Evolutionary conservation across 2,888 invertebrate species (phyloP).

Genomic region (Dasypolia templi): DNA sequence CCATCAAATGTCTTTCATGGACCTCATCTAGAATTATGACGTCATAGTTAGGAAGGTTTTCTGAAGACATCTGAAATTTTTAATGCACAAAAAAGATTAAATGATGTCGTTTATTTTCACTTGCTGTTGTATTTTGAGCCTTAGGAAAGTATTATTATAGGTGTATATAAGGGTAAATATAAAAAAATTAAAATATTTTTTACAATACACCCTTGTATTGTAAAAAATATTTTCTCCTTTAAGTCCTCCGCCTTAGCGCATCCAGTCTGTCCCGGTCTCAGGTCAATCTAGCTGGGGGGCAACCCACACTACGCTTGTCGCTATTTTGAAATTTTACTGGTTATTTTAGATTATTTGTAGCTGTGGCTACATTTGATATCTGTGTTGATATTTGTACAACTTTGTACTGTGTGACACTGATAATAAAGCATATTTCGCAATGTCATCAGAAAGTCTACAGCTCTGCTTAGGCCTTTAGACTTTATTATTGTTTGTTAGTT

Average conservation of each 20-base stretch:
- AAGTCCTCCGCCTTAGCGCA: too few relatives aligned
- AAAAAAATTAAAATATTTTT: not conserved
- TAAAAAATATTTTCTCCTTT: too few relatives aligned
- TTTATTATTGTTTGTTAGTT: not conserved
- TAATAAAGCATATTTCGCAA: not conserved
- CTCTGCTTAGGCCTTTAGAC: not conserved
- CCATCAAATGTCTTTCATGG: conserved; percentile 98
- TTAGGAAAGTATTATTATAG: not conserved
- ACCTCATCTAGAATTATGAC: conserved; percentile 99
- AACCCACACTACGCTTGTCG: too few relatives aligned
- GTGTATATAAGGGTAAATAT: not conserved
- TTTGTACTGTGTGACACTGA: not conserved
- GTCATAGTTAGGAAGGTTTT: conserved; percentile 96
- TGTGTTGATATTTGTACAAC: not conserved
- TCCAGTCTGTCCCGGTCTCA: too few relatives aligned
- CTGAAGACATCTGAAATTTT: conserved; percentile 94
- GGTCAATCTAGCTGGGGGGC: too few relatives aligned
- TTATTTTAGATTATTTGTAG: not conserved
- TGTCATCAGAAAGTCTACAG: not conserved
- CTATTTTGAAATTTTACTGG: too few relatives aligned
- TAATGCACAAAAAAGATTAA: conserved; percentile 22
- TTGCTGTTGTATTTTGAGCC: conserved; percentile 7
- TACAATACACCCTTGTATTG: too few relatives aligned
- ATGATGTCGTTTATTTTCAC: conserved; percentile 1
- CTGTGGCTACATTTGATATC: not conserved